These are phyloP conservation scores for Lepus europaeus DNA, from an alignment of 2,113 vertebrate genomes.

Conservation along the genomic window DNA sequence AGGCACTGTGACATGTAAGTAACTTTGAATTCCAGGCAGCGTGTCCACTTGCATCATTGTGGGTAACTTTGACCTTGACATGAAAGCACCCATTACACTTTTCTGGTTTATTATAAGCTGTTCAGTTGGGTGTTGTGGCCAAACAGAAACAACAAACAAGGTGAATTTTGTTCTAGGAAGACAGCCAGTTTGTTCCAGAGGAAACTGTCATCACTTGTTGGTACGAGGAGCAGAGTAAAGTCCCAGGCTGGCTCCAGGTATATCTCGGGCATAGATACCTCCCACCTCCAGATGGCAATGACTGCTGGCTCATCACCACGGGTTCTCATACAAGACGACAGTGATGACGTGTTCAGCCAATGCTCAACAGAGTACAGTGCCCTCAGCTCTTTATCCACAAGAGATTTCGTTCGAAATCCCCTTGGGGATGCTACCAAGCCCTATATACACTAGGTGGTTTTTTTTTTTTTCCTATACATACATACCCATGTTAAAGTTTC, in stretches of 20 bases:
- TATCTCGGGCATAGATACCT: accelerated
- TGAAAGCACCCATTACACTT: not conserved
- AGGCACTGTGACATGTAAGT: not conserved
- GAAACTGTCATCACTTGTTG: not conserved
- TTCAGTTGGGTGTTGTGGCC: not conserved
- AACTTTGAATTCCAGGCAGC: not conserved
- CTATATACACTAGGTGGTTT: not conserved
- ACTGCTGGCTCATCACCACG: accelerated
- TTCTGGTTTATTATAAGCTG: not conserved
- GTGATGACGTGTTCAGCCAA: not conserved
- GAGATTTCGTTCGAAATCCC: not conserved
- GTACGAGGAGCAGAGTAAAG: not conserved
- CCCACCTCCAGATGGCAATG: not conserved
- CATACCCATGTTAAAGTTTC: not conserved
- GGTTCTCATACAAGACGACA: not conserved
- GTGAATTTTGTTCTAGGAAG: not conserved
- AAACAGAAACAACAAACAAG: not conserved
- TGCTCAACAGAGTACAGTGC: not conserved
- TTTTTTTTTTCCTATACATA: too few species aligned
- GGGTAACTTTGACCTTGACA: not conserved
- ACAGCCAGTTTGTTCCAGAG: not conserved
- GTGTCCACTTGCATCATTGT: not conserved
- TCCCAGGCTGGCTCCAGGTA: not conserved
- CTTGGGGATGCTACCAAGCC: accelerated
- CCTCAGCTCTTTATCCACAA: not conserved